Evolutionary conservation across 2,113 vertebrate genomes (phyloP).

Genomic region (Heptranchias perlo): DNA sequence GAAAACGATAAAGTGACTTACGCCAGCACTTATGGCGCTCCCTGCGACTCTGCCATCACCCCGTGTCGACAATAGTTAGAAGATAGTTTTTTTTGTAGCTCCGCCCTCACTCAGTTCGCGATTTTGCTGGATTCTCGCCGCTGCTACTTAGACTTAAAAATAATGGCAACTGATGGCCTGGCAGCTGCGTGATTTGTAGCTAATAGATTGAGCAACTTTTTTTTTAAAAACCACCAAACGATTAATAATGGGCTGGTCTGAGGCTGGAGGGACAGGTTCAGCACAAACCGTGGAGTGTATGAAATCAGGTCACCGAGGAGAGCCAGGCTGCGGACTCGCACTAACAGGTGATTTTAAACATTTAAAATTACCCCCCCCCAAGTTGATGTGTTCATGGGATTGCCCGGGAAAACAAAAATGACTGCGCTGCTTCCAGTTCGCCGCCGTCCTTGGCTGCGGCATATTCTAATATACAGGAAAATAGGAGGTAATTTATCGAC

Average conservation of each 20-base stretch:
- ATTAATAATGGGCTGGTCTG: not conserved
- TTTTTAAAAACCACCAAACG: not conserved
- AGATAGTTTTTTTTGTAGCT: too few relatives aligned
- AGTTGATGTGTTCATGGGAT: too few relatives aligned
- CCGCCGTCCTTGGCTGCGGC: too few relatives aligned
- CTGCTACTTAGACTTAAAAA: not conserved
- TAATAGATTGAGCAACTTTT: not conserved
- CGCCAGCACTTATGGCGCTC: not conserved
- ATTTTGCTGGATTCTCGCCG: not conserved
- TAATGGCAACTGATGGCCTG: not conserved
- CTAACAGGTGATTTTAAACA: not conserved
- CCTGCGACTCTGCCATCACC: not conserved
- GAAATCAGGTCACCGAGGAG: not conserved
- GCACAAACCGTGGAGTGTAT: not conserved
- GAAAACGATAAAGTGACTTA: not conserved
- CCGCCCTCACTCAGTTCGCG: not conserved
- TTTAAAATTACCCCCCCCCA: too few relatives aligned
- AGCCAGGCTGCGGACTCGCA: not conserved
- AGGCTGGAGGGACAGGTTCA: not conserved
- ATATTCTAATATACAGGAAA: not conserved
- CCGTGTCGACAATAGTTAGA: too few relatives aligned
- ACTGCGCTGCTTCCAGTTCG: too few relatives aligned
- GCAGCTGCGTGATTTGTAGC: not conserved
- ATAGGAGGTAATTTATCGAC: not conserved
- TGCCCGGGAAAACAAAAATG: too few relatives aligned